Conservation (phyloP, 2,113 vertebrate genomes). For the Saguinus imperator region DNA sequence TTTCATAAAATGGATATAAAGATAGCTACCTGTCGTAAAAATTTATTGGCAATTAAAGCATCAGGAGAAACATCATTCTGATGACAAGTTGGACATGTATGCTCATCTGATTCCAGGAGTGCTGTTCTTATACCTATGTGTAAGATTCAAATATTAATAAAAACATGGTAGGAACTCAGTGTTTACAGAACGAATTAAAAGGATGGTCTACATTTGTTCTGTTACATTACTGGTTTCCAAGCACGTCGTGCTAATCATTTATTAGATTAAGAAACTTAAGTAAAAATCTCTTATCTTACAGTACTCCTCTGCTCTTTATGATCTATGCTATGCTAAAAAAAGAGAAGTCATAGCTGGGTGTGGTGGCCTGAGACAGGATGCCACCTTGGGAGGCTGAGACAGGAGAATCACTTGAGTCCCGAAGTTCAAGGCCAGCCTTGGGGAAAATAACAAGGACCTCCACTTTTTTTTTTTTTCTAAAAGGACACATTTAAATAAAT, state of each 20-base stretch:
- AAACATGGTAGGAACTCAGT: not conserved
- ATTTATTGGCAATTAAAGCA: slow-evolving; percentile 96
- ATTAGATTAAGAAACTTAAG: not conserved
- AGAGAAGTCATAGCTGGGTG: not conserved
- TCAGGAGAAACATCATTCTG: slow-evolving; percentile 96
- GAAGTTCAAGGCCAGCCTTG: not conserved
- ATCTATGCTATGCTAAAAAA: not conserved
- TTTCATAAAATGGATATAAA: not conserved
- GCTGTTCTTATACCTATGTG: slow-evolving; percentile 93
- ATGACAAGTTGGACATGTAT: slow-evolving; percentile 94
- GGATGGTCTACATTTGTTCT: not conserved
- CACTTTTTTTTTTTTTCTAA: no score
- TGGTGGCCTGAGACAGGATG: no score
- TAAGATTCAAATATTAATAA: slow-evolving; percentile 40
- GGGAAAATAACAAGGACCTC: not conserved
- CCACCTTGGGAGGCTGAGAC: not conserved
- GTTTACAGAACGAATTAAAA: not conserved
- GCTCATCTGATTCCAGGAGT: slow-evolving; percentile 96
- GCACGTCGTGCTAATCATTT: not conserved
- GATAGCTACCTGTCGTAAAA: slow-evolving; percentile 93
- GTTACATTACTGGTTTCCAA: not conserved
- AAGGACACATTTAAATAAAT: not conserved
- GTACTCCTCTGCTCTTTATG: not conserved
- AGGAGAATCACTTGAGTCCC: not conserved
- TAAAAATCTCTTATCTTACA: not conserved